Percentiles rank a stretch among this genome's conserved stretches.
Conservation (phyloP, 2,113 vertebrate species). For the Aegotheles bennettii region DNA sequence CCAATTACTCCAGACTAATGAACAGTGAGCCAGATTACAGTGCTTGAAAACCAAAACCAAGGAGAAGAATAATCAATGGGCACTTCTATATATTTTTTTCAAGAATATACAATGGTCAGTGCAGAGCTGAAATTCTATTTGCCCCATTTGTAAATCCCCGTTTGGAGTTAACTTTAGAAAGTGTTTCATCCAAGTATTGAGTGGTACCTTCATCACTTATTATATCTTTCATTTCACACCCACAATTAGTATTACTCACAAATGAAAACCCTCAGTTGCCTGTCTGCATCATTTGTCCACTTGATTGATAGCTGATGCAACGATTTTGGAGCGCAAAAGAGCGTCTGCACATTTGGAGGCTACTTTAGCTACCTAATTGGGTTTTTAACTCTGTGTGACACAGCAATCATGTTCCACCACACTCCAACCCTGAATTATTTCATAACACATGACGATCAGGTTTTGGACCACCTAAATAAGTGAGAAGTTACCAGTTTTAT, state of each 20-base stretch:
- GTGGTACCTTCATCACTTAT: slow-evolving; percentile 18
- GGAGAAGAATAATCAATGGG: not conserved
- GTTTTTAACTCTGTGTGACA: not conserved
- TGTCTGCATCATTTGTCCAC: slow-evolving; percentile 1
- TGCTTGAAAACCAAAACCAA: not conserved
- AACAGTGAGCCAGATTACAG: not conserved
- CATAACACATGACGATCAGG: not conserved
- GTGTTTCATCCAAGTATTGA: not conserved
- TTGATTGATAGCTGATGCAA: slow-evolving; percentile 41
- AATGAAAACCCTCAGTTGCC: slow-evolving; percentile 5
- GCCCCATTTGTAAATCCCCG: not conserved
- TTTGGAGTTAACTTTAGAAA: not conserved
- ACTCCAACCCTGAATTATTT: not conserved
- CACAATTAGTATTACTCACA: slow-evolving; percentile 42
- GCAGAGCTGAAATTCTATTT: not conserved
- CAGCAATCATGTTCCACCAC: not conserved
- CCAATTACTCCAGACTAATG: not conserved
- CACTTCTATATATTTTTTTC: not conserved
- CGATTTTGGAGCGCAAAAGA: not conserved
- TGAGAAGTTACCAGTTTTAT: not conserved
- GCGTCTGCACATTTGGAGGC: not conserved
- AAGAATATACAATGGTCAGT: not conserved
- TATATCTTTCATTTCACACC: slow-evolving; percentile 47
- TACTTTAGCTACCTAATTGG: not conserved
- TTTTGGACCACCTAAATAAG: not conserved